These are phyloP conservation scores for Mycteria americana DNA, from an alignment of 2,797 vertebrate genomes.

Conservation along the genomic window DNA sequence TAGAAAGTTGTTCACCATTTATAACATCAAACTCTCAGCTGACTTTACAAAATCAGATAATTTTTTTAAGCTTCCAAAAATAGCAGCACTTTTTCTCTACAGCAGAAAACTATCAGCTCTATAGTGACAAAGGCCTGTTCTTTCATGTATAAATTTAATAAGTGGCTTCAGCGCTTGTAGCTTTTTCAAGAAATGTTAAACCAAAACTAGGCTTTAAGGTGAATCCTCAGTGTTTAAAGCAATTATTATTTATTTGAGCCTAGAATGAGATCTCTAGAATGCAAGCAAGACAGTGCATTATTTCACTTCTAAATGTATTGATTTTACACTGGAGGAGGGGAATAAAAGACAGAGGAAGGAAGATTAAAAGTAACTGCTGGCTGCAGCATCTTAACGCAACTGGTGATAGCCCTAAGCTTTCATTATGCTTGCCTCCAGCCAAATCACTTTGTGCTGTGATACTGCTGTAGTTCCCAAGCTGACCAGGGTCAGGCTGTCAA, in stretches of 20 bases:
- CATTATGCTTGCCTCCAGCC: constrained; percentile 60
- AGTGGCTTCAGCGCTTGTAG: background rate
- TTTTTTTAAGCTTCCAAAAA: background rate
- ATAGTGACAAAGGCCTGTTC: background rate
- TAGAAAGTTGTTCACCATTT: background rate
- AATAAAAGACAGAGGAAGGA: constrained; percentile 33
- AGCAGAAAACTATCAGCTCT: background rate
- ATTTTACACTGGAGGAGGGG: constrained; percentile 23
- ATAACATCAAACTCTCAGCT: background rate
- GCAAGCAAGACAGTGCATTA: background rate
- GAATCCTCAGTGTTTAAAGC: constrained; percentile 7
- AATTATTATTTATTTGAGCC: constrained; percentile 24
- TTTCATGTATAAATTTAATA: background rate
- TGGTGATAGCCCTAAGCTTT: constrained; percentile 56
- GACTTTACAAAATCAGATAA: background rate
- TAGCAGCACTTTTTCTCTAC: background rate
- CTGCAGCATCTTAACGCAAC: constrained; percentile 27
- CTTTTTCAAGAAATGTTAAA: background rate
- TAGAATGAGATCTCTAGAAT: constrained; percentile 11
- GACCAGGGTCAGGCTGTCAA: constrained; percentile 58
- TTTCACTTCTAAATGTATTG: constrained; percentile 49
- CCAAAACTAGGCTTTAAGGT: constrained; percentile 6
- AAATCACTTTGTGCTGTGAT: constrained; percentile 63
- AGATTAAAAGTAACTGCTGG: constrained; percentile 55
- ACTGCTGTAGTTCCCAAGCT: constrained; percentile 35